Percentiles rank a stretch among this genome's conserved stretches.
Conservation (phyloP, 2,888 invertebrate genomes). For the Clitarchus hookeri region DNA sequence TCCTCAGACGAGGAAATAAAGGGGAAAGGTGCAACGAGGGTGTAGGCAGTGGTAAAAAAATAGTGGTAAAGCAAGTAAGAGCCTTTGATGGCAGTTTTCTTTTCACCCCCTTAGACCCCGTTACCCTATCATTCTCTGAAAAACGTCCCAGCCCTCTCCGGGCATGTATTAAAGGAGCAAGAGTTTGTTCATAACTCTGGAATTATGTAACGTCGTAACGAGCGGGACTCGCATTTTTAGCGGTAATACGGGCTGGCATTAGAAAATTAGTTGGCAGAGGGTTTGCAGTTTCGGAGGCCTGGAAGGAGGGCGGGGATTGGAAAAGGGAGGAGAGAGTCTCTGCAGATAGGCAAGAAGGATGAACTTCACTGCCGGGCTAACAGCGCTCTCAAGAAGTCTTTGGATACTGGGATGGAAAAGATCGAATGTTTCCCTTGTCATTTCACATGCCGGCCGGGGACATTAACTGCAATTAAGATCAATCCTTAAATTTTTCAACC, state of each 20-base stretch:
- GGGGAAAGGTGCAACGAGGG: slow-evolving; percentile 14
- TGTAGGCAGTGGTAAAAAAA: neutral
- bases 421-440: neutral
- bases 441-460: too few species aligned
- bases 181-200: slow-evolving; percentile 26
- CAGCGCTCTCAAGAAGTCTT: neutral
- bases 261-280: slow-evolving; percentile 20
- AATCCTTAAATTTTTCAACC: too few species aligned
- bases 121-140: neutral
- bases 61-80: neutral
- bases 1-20: slow-evolving; percentile 12
- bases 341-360: slow-evolving; percentile 1
- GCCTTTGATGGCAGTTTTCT: slow-evolving; percentile 14
- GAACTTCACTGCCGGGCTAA: neutral
- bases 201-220: slow-evolving; percentile 21
- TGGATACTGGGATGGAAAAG: neutral
- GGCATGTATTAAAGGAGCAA: slow-evolving; percentile 5
- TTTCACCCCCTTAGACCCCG: neutral
- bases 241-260: slow-evolving; percentile 19
- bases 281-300: neutral
- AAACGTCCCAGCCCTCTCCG: neutral
- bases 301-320: neutral
- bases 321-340: neutral
- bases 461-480: too few species aligned
- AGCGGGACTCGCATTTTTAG: slow-evolving; percentile 15